Conservation (phyloP, 2,888 invertebrate genomes). For the Meghimatium bilineatum region DNA sequence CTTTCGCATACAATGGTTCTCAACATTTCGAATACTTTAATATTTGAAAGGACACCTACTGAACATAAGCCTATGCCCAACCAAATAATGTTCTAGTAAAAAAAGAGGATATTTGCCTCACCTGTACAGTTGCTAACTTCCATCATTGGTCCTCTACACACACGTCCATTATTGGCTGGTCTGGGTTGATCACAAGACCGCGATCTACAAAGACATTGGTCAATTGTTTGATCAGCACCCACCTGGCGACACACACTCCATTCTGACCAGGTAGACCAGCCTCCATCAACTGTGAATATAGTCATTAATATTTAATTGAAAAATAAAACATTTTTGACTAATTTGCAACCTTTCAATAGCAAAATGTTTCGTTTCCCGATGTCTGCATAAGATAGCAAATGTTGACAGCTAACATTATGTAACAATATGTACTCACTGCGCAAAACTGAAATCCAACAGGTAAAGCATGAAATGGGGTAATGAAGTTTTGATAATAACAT, state of each 20-base stretch:
- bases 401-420: too few species aligned
- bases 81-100: neutral
- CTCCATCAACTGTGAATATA: constrained; percentile 68
- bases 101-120: constrained; percentile 52
- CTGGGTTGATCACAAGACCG: constrained; percentile 89
- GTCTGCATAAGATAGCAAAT: too few species aligned
- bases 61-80: neutral
- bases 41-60: too few species aligned
- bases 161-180: constrained; percentile 86
- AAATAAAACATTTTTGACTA: neutral
- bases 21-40: too few species aligned
- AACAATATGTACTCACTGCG: too few species aligned
- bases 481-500: too few species aligned
- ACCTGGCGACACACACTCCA: constrained; percentile 88
- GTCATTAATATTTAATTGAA: neutral
- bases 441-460: too few species aligned
- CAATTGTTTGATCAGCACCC: constrained; percentile 74
- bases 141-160: constrained; percentile 81
- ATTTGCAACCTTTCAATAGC: too few species aligned
- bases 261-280: constrained; percentile 90
- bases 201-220: constrained; percentile 87
- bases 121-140: constrained; percentile 76
- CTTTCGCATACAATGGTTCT: too few species aligned
- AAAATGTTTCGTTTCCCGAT: too few species aligned
- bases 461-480: too few species aligned